Conservation (phyloP, 1,140 invertebrate species). For the Hyposmocoma kahamanoa region DNA sequence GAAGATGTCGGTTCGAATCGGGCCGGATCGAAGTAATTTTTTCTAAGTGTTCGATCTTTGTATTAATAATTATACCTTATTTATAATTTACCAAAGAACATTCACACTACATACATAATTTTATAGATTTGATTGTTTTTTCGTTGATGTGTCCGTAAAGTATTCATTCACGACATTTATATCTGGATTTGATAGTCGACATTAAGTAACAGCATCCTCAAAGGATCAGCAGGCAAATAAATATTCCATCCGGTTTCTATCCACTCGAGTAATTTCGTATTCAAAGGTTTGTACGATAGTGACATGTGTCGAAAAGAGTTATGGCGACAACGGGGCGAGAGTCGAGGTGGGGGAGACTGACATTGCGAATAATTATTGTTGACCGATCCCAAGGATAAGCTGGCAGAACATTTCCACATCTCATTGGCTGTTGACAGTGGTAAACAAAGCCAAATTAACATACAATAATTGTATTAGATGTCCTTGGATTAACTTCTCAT, state of each 20-base stretch:
- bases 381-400: not conserved
- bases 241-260: slow-evolving; percentile 11
- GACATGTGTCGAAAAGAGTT: slow-evolving; percentile 16
- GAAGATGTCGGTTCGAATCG: too few relatives aligned
- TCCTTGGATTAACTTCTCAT: slow-evolving; percentile 28
- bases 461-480: slow-evolving; percentile 26
- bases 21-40: too few relatives aligned
- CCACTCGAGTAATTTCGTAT: slow-evolving; percentile 25
- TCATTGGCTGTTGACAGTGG: slow-evolving; percentile 16
- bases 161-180: not conserved
- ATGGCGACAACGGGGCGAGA: not conserved
- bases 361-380: not conserved
- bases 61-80: too few relatives aligned
- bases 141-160: too few relatives aligned
- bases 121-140: too few relatives aligned
- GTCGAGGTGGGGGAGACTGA: not conserved
- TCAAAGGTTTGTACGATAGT: slow-evolving; percentile 19
- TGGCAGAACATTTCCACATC: slow-evolving; percentile 13
- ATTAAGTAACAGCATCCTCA: not conserved
- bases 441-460: slow-evolving; percentile 33
- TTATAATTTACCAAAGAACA: too few relatives aligned
- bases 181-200: slow-evolving; percentile 2
- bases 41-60: too few relatives aligned
- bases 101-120: too few relatives aligned
- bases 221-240: slow-evolving; percentile 12